Evolutionary conservation across 2,797 vertebrate species (phyloP).

Genomic region (Molothrus ater): DNA sequence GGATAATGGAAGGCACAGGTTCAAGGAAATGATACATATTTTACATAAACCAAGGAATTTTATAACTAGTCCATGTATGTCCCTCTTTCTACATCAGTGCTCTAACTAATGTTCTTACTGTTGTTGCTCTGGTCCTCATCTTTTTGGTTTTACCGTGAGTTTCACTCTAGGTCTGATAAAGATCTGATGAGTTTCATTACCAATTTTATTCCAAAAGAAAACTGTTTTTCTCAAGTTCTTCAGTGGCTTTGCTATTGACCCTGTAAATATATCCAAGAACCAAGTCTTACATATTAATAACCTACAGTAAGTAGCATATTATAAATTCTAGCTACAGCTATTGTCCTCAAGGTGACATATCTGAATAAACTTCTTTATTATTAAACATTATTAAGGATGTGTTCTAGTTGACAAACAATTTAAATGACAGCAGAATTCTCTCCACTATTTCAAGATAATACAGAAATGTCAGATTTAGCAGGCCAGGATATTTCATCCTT

Average conservation of each 20-base stretch:
- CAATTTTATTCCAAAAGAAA: neutral
- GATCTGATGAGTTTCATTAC: neutral
- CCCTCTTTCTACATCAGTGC: neutral
- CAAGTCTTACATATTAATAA: neutral
- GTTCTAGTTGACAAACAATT: neutral
- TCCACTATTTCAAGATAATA: neutral
- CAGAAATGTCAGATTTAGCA: neutral
- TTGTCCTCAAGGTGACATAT: neutral
- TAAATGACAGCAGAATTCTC: neutral
- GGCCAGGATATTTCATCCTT: neutral
- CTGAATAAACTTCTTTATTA: neutral
- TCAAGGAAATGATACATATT: neutral
- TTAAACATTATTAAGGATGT: neutral
- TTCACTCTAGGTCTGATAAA: neutral
- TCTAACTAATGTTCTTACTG: neutral
- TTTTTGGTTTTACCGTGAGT: neutral
- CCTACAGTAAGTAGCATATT: neutral
- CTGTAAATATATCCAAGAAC: neutral
- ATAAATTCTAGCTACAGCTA: neutral
- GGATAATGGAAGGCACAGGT: neutral
- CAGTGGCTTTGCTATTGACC: neutral
- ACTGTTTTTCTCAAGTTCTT: neutral
- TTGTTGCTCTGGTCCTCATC: neutral
- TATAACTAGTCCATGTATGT: neutral
- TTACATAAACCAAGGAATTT: neutral